Evolutionary conservation across 1,140 invertebrate species (phyloP), one percentile per base, ranked within the genome.

Genomic region (Trissolcus basalis): DNA sequence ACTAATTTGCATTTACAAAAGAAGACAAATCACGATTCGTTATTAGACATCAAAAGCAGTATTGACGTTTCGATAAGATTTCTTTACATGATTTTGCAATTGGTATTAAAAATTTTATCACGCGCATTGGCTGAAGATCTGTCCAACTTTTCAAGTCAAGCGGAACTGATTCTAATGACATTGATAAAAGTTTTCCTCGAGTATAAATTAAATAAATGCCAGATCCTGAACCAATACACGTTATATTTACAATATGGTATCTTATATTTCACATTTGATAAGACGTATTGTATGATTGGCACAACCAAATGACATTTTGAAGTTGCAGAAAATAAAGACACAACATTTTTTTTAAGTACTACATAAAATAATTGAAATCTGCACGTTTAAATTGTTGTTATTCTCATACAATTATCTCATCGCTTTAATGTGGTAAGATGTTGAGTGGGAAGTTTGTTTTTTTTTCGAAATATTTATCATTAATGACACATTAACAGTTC

Each of bases 261-360:
- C 6, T 43, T 10, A 55, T 44, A 63, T 71, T 32, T 63, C 36
- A 64, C 11, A 64, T 32, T 58, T 14, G 13, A 71, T 58, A 71
- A 51, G 41, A 71, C 32, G 61, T 50, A 58, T 59, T 65, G 33
- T 65, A 59, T 59, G 32, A 59, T 72, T 72, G 69, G 60, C 69
- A 72, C 69, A 72, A 72, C 69, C 69, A 72, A 65, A 65, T 71
- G 41, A 63, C 33, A 48, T n/a, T 44, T 55, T 3, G 45, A 65
- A 27, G 19, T 47, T n/a, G 33, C 16, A 19, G 13, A 54, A 47
- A 13, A 54, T 13, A 64, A 59, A 51, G 7, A 58, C 19, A 16
- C 27, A 55, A 56, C n/a, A n/a, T 51, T 64, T 65, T 10, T 54
- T 50, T 72, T 64, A 72, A 72, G 60, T 72, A 65, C 60, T 56